Evolutionary conservation across 2,888 invertebrate genomes (phyloP).

Genomic region (Tipula lateralis): DNA sequence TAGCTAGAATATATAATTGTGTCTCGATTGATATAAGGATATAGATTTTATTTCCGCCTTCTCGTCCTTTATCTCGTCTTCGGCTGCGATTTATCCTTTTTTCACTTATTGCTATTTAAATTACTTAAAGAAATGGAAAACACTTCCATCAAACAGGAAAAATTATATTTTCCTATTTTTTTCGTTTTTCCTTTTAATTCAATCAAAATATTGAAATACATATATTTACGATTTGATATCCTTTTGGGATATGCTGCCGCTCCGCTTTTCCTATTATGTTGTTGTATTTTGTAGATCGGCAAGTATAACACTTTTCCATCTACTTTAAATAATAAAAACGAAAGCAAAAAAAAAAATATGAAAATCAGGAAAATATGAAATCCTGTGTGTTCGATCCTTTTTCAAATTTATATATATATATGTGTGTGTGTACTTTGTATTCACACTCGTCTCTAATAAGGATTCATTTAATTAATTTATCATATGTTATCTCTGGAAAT

Average conservation of each 20-base stretch:
- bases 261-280: not conserved
- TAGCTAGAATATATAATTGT: not conserved
- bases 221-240: not conserved
- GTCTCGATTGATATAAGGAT: not conserved
- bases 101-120: not conserved
- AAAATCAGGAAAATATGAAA: not conserved
- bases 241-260: not conserved
- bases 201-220: constrained; percentile 11
- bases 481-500: constrained; percentile 26
- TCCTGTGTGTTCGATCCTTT: not conserved
- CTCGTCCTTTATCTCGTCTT: not conserved
- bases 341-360: not conserved
- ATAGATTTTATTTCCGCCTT: not conserved
- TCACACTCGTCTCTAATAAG: not conserved
- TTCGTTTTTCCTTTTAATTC: not conserved
- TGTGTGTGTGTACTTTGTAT: not conserved
- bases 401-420: not conserved
- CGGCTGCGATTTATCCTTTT: not conserved
- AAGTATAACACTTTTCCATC: not conserved
- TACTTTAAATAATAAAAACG: not conserved
- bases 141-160: constrained; percentile 19
- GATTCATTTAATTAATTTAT: constrained; percentile 25
- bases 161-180: constrained; percentile 24
- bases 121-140: not conserved
- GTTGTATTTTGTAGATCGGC: not conserved